Base-by-base conservation (phyloP, 2,113 vertebrate genomes). In the Leiothrix lutea region DNA sequence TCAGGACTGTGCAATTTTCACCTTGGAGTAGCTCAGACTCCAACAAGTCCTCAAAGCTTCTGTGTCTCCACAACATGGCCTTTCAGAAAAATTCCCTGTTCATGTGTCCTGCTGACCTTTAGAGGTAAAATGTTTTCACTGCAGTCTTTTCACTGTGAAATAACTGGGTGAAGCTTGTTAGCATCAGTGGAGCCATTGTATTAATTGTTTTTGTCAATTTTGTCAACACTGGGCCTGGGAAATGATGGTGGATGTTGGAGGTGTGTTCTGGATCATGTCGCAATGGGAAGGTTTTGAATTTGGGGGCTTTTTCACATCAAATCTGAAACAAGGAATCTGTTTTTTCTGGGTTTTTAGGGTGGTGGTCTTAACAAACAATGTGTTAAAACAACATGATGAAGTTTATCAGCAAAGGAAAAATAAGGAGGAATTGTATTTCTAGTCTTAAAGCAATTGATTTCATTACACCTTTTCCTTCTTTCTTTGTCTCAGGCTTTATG, bases 31-130 rank as follows among this genome's bases (percentile, higher is more conserved):
- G n/a, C 26, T 90, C 20, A 58, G 47, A 12, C 23, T 44, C 16
- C 38, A 62, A 28, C 29, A 33, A 47, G 4, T 35, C 3, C 17
- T 21, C 2, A 8, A 56, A 35, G 24, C 8, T 42, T 40, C 6
- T 78, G 20, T 6, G 15, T 42, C 25, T 25, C 54, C n/a, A 42
- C 5, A 50, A 12, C 11, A 4, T 13, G 15, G 1, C 47, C 22
- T 51, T 45, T n/a, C 31, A 50, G 61, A 65, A 61, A 69, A 77
- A 69, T 45, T 65, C 21, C 50, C 12, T 28, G 8, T 74, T 77
- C 42, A 25, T 0, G 0, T 5, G 8, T 35, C 28, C 61, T 9
- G 5, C 17, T 80, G 26, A 48, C 6, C 22, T 73, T 73, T 28
- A 45, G 22, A 51, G 20, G 17, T 31, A 42, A 69, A 93, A 58